Percentiles rank a stretch among this genome's conserved stretches.
Evolutionary conservation across 2,113 vertebrate genomes (phyloP).

Genomic region (Eolophus roseicapilla): DNA sequence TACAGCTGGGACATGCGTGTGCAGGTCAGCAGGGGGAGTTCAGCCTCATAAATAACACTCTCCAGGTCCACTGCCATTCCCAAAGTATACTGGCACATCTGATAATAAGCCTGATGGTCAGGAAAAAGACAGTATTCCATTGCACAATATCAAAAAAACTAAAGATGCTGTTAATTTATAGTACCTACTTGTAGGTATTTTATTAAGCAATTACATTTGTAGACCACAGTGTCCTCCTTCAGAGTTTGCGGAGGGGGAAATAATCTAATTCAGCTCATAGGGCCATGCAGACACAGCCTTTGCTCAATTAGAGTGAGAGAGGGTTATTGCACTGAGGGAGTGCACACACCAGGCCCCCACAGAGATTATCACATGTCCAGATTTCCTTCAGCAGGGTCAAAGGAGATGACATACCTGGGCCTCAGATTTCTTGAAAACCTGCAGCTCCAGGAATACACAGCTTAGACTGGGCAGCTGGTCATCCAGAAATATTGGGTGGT

Average conservation of each 20-base stretch:
- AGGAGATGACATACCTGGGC: background rate
- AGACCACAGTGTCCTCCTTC: background rate
- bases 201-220: background rate
- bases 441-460: background rate
- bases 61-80: background rate
- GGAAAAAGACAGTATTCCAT: background rate
- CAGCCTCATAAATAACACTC: background rate
- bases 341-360: fast-evolving
- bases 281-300: background rate
- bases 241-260: background rate
- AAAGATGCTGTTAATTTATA: background rate
- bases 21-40: background rate
- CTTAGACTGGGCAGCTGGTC: background rate
- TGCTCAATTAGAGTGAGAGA: background rate
- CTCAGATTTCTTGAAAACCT: background rate
- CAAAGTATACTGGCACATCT: background rate
- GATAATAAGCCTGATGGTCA: background rate
- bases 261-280: background rate
- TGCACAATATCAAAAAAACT: background rate
- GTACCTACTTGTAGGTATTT: background rate
- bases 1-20: background rate
- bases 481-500: background rate
- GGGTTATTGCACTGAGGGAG: background rate
- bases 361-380: background rate
- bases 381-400: background rate